Base-by-base conservation (phyloP, 2,888 invertebrate genomes). In the Latheticus oryzae region DNA sequence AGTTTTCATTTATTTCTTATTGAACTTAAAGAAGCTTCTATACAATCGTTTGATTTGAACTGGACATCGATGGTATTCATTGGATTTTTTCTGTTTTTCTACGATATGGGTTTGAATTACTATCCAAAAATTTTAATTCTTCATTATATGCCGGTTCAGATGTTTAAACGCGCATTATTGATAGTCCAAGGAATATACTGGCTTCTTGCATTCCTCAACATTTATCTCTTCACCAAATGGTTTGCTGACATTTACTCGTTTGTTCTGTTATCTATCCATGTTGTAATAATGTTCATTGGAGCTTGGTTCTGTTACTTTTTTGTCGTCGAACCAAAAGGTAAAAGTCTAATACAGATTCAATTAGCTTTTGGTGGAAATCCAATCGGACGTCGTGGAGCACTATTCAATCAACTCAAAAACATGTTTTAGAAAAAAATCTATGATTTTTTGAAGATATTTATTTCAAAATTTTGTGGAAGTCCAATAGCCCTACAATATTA, bases 381-480 rank as follows among this genome's bases (percentile, higher is more conserved):
- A 0, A 52, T 73, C 5, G 74, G 74, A n/a, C 66, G 33, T 5
- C 63, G 72, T 37, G 62, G 67, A 1, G 61, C 61, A 2, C 37
- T 55, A 5, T 55, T 21, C 9, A 38, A 19, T 5, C 30, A 42
- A 19, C 13, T 15, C 4, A 28, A 16, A 13, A 13, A 8, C 1
- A 23, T 5, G 5, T 3, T 15, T 11, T 50, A 50, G 26, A 50
- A 56, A 56, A 56, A 32, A 40, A 38, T 23, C 30, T 48, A 9
- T 37, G 37, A 26, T 24, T 32, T 65, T 78, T 77, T 76, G 73
- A 76, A 76, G 74, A 76, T 78, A 76, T 79, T 79, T 79, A 79
- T 79, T 76, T 78, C 75, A 76, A 78, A 79, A 79, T 77, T 76
- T 76, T 75, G 77, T 79, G 78, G 79, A 79, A 79, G 78, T 78